Evolutionary conservation across 2,797 vertebrate species (phyloP), one percentile per base, ranked within the genome.

Genomic region (Orestias chungarensis): DNA sequence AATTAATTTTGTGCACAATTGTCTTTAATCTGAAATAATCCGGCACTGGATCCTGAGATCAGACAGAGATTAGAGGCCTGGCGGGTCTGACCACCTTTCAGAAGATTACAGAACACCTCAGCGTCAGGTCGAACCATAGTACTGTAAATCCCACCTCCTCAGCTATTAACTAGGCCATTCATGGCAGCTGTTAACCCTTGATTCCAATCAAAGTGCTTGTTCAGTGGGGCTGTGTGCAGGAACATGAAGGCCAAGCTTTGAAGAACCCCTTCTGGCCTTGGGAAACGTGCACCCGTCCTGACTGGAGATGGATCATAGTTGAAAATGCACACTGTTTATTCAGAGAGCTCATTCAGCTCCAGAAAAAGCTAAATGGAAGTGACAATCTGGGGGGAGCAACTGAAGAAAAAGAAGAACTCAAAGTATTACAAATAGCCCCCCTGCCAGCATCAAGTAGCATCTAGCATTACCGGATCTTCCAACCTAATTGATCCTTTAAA

Each of bases 21-120:
- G 25, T 57, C 10, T 80, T 74, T 91, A 90, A 91, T 92, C 91
- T 82, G 70, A 68, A 74, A 83, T 85, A 92, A 93, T 93, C 91
- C 84, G 40, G 15, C 2, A 49, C 65, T 52, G 61, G 68, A 77
- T 72, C 74, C 61, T 33, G 73, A 88, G 91, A 91, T 92, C 87
- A 93, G 31, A 61, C 62, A 61, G 83, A 50, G 82, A 92, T 92
- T 91, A 94, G 15, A 73, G 72, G 64, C 54, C 68, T 43, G 40
- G 50, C 15, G 38, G 31, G 71, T 73, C 70, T 71, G 44, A 81
- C 12, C 52, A 54, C 50, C 44, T 62, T 62, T 71, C 61, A 2
- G 66, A 12, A 64, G 27, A 76, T 57, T 42, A 15, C 72, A 66
- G 33, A 50, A 40, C 55, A 59, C 55, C 55, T 59, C 55, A 5